These are phyloP conservation scores for Malurus cyaneus DNA, from an alignment of 2,113 vertebrate genomes.

Conservation along the genomic window DNA sequence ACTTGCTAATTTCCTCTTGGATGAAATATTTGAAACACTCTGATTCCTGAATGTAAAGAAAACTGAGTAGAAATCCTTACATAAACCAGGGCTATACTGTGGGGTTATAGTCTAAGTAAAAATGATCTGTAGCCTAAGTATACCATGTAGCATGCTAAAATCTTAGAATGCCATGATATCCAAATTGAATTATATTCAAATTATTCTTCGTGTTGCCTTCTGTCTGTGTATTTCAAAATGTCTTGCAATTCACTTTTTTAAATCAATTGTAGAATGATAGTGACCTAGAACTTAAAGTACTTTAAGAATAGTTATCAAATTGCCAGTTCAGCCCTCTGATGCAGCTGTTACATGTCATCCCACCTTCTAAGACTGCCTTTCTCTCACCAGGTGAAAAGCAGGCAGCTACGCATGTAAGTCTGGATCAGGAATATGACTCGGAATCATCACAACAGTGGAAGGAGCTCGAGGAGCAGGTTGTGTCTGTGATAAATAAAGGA, in stretches of 20 bases:
- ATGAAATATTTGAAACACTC: not conserved
- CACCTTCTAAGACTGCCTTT: not conserved
- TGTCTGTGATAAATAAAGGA: constrained; percentile 83
- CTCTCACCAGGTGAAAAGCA: constrained; percentile 88
- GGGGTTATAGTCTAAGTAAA: not conserved
- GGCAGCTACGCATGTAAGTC: constrained; percentile 90
- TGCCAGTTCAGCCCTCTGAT: not conserved
- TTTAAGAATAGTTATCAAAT: not conserved
- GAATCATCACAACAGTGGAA: constrained; percentile 90
- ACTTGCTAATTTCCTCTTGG: not conserved
- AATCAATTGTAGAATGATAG: not conserved
- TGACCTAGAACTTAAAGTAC: not conserved
- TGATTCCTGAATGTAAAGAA: not conserved
- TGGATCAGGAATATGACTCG: constrained; percentile 94
- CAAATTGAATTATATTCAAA: not conserved
- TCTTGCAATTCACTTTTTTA: not conserved
- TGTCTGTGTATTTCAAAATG: not conserved
- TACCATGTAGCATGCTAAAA: not conserved
- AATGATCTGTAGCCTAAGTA: not conserved
- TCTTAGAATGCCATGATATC: not conserved
- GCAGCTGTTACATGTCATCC: accelerated
- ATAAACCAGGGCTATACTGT: not conserved
- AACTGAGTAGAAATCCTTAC: not conserved
- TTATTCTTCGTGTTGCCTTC: not conserved
- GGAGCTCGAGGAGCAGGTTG: constrained; percentile 90